Evolutionary conservation across 2,113 vertebrate species (phyloP).

Genomic region (Ramphastos sulfuratus): DNA sequence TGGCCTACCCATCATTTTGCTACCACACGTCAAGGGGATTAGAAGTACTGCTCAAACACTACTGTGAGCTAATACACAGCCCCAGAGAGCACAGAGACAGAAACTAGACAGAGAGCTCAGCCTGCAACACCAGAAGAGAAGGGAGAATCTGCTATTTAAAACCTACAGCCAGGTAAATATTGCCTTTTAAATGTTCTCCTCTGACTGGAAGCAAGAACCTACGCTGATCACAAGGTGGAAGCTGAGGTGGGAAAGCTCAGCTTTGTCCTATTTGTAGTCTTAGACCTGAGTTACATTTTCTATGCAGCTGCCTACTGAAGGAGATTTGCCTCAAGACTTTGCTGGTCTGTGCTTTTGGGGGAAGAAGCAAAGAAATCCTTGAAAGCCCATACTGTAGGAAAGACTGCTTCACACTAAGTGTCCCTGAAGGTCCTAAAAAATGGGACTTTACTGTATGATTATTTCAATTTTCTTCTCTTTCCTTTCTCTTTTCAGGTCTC

Average conservation of each 20-base stretch:
- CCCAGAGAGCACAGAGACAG: neutral
- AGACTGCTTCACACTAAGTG: neutral
- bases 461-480: neutral
- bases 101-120: neutral
- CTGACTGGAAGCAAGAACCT: neutral
- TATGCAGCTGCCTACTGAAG: neutral
- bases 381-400: neutral
- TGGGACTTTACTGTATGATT: neutral
- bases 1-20: neutral
- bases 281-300: neutral
- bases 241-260: neutral
- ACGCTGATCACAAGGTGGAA: neutral
- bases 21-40: neutral
- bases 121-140: neutral
- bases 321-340: neutral
- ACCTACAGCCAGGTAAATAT: accelerated
- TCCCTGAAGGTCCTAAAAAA: neutral
- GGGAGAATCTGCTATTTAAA: neutral
- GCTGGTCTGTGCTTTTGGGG: neutral
- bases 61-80: neutral
- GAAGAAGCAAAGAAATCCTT: neutral
- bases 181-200: neutral
- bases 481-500: neutral
- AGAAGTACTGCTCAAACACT: neutral
- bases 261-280: neutral